Base-by-base conservation (phyloP, 2,888 invertebrate genomes). In the Ypsolopha sequella region DNA sequence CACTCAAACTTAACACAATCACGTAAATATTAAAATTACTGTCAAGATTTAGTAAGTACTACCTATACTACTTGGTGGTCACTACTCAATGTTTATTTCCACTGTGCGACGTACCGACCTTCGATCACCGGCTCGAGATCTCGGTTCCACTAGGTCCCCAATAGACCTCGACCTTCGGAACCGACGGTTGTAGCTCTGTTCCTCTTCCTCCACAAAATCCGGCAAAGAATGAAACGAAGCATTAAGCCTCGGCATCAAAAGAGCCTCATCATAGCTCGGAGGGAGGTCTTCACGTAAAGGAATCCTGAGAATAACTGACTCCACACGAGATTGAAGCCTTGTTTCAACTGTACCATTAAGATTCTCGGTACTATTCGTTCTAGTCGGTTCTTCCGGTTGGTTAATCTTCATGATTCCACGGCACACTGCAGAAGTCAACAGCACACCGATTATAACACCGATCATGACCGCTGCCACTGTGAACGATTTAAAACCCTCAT, bases 261-360 rank as follows among this genome's bases (percentile, higher is more conserved):
- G 74, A 0, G 94, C 94, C 68, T 93, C 94, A 53, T 91, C 92
- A 62, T 94, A 94, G 9, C 89, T 91, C 0, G 94, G 94, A 41
- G 94, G 91, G 1, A 75, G 63, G 56, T 86, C 86, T 47, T 81
- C 67, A 0, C 59, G 66, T 38, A 82, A 53, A 9, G 82, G 81
- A 41, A 82, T 66, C 50, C 86, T 63, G 60, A 79, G 58, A 10
- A 78, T 65, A 1, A 79, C 73, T 14, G 76, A 62, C 24, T 85
- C 82, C 6, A 60, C 64, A 48, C 76, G 65, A 7, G 73, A 58
- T 52, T 69, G 71, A 3, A 65, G 54, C 34, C 57, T 56, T 10
- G 60, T 60, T 6, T 45, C 45, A 13, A 14, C 35, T 6, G 43
- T n/a, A 6, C 74, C 73, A 51, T 79, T 77, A 56, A 67, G 62